A percentile compares a stretch with the other conserved stretches of the same genome.
These are phyloP conservation scores for Pristis pectinata DNA, from an alignment of 2,797 vertebrate species.

Conservation along the genomic window DNA sequence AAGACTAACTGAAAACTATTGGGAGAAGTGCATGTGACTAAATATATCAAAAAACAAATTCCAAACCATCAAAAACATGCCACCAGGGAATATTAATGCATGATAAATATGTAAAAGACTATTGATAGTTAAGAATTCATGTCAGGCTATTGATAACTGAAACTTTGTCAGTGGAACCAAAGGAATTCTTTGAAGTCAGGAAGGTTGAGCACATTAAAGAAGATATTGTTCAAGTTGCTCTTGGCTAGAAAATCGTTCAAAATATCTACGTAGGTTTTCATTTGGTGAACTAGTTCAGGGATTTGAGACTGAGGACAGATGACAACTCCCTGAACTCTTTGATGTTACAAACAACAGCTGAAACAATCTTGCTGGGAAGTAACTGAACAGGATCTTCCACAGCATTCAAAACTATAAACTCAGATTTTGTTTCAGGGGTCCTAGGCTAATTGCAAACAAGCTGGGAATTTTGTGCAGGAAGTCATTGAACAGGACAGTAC, in stretches of 20 bases:
- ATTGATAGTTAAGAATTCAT: slow-evolving; percentile 18
- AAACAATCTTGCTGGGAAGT: not conserved
- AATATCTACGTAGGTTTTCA: not conserved
- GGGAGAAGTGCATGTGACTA: not conserved
- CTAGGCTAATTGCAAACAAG: not conserved
- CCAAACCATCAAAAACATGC: slow-evolving; percentile 7
- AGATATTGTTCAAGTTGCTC: not conserved
- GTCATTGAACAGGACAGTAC: not conserved
- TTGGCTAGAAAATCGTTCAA: slow-evolving; percentile 21
- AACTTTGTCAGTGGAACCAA: slow-evolving; percentile 3
- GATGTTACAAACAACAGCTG: slow-evolving; percentile 27
- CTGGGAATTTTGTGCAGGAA: not conserved
- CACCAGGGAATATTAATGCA: slow-evolving; percentile 12
- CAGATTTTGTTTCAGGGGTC: not conserved
- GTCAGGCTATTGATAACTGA: slow-evolving; percentile 25
- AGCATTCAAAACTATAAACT: not conserved
- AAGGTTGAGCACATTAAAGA: not conserved
- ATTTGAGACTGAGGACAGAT: slow-evolving; percentile 23
- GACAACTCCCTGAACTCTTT: not conserved
- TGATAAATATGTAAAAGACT: slow-evolving; percentile 28
- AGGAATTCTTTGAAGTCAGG: slow-evolving; percentile 2
- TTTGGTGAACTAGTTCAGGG: not conserved
- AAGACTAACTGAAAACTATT: not conserved
- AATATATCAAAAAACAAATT: slow-evolving; percentile 14
- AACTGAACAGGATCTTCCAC: slow-evolving; percentile 20